phyloP scores from a whole-genome alignment of 2,888 invertebrate species.

The Amorpha juglandis region DNA sequence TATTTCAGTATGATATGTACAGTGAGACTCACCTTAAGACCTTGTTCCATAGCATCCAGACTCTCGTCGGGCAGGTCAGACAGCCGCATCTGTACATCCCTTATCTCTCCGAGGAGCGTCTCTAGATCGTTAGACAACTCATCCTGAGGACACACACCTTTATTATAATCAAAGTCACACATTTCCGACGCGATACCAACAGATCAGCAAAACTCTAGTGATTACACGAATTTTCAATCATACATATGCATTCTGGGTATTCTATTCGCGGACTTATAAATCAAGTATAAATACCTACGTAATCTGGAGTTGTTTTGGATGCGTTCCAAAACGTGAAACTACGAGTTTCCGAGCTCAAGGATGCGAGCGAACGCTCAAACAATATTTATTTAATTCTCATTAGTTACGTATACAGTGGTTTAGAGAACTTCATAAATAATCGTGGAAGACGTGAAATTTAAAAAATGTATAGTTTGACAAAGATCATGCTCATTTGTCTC shows the following conservation, averaged over 20 bases:
- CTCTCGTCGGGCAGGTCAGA: slow-evolving; percentile 88
- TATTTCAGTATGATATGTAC: slow-evolving; percentile 43
- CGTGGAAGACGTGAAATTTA: background rate
- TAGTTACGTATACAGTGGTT: slow-evolving; percentile 14
- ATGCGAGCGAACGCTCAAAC: slow-evolving; percentile 17
- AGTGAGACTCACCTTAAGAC: slow-evolving; percentile 87
- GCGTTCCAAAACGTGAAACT: slow-evolving; percentile 48
- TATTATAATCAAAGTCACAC: slow-evolving; percentile 65
- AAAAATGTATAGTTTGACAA: background rate
- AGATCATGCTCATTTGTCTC: background rate
- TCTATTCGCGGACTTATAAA: slow-evolving; percentile 46
- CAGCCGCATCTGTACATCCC: slow-evolving; percentile 87
- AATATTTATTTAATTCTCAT: slow-evolving; percentile 16
- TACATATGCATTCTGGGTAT: slow-evolving; percentile 22
- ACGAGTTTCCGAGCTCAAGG: slow-evolving; percentile 28
- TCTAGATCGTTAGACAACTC: slow-evolving; percentile 87
- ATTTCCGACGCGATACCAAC: slow-evolving; percentile 45
- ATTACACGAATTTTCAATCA: slow-evolving; percentile 1
- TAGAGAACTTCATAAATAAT: slow-evolving; percentile 18
- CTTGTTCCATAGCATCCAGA: slow-evolving; percentile 88
- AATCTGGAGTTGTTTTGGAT: slow-evolving; percentile 46
- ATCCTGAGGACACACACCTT: slow-evolving; percentile 84
- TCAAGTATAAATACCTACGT: slow-evolving; percentile 47
- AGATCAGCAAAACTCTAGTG: slow-evolving; percentile 16
- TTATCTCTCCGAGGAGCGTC: slow-evolving; percentile 87